phyloP scores from a whole-genome alignment of 2,113 vertebrate genomes.

The Zootoca vivipara region DNA sequence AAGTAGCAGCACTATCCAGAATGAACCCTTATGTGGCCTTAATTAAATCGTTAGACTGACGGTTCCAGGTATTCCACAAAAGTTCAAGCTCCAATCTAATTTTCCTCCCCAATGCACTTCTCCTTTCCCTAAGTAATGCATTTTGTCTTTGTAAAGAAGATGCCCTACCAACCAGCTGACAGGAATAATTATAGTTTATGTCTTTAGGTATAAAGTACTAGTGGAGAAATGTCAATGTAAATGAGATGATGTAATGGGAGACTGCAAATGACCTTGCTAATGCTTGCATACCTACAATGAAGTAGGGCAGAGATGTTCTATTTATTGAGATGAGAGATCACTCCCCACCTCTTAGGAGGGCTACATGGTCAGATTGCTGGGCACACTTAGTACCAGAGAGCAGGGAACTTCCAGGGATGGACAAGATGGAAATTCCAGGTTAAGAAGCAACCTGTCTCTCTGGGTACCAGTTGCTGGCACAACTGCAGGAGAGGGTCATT shows the following conservation, averaged over 20 bases:
- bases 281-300: not conserved
- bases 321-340: not conserved
- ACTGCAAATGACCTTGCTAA: conserved; percentile 29
- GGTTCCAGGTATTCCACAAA: conserved; percentile 27
- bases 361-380: not conserved
- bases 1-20: not conserved
- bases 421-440: not conserved
- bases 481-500: not conserved
- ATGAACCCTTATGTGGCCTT: not conserved
- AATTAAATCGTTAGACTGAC: not conserved
- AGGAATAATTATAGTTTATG: conserved; percentile 35
- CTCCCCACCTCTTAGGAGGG: not conserved
- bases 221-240: conserved; percentile 34
- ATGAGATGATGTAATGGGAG: conserved; percentile 4
- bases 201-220: conserved; percentile 23
- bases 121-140: conserved; percentile 9
- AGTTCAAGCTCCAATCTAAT: conserved; percentile 11
- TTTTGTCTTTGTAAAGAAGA: conserved; percentile 24
- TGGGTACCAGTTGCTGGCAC: not conserved
- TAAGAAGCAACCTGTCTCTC: not conserved
- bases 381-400: not conserved
- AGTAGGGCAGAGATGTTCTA: not conserved
- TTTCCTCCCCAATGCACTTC: conserved; percentile 15
- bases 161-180: not conserved
- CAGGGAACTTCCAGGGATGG: not conserved